These are phyloP conservation scores for Sialia sialis DNA, from an alignment of 2,113 vertebrate species.

Conservation along the genomic window DNA sequence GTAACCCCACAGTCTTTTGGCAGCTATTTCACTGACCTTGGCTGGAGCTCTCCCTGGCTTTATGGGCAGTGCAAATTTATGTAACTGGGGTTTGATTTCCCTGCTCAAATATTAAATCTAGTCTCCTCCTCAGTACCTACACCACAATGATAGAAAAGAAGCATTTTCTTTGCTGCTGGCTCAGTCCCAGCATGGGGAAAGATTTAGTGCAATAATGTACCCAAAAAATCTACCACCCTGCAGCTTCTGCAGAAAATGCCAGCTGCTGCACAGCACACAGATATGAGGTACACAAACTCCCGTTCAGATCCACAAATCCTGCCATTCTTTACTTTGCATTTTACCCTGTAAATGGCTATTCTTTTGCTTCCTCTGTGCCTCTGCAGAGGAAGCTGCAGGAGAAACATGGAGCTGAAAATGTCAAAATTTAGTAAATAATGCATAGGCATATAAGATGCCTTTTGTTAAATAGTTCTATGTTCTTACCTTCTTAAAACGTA, in stretches of 20 bases:
- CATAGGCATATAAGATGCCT: neutral
- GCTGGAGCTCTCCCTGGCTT: neutral
- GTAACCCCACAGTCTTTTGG: conserved; percentile 26
- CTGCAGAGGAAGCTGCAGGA: neutral
- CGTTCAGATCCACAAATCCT: neutral
- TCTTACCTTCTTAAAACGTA: neutral
- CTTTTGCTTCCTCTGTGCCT: neutral
- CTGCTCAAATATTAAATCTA: neutral
- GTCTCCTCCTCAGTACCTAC: neutral
- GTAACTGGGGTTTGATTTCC: neutral
- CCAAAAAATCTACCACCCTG: neutral
- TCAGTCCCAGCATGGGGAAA: neutral
- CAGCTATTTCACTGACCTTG: conserved; percentile 6
- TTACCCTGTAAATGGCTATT: neutral
- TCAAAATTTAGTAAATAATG: neutral
- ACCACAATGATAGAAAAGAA: neutral
- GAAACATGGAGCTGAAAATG: neutral
- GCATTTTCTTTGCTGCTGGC: neutral
- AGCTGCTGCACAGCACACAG: neutral
- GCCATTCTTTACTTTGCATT: neutral
- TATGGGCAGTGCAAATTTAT: neutral
- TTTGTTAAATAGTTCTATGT: neutral
- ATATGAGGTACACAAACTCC: neutral
- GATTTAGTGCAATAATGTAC: neutral
- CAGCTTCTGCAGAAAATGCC: neutral